Evolutionary conservation across 2,888 invertebrate genomes (phyloP).

Genomic region (Ellobium chinense): DNA sequence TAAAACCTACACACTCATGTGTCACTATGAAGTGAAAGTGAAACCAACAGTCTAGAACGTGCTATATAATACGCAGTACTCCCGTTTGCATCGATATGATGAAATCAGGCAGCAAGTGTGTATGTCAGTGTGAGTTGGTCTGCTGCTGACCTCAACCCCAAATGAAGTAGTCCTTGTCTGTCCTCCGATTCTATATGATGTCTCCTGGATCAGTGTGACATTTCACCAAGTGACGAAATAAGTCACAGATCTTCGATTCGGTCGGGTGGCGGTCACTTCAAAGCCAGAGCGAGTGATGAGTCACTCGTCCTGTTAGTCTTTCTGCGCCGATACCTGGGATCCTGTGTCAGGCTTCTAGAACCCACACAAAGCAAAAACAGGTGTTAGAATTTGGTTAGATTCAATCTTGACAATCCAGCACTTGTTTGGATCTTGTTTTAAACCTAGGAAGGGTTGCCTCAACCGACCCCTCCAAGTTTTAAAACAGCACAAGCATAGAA

Average conservation of each 20-base stretch:
- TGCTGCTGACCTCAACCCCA: neutral
- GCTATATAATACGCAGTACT: slow-evolving; percentile 16
- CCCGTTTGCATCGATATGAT: slow-evolving; percentile 21
- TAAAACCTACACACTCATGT: neutral
- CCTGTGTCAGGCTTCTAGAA: neutral
- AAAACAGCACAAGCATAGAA: slow-evolving; percentile 46
- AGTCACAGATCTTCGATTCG: neutral
- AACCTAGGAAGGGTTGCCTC: slow-evolving; percentile 43
- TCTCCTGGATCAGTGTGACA: neutral
- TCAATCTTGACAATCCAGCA: slow-evolving; percentile 44
- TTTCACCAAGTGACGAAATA: slow-evolving; percentile 11
- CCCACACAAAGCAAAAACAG: neutral
- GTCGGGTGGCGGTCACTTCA: slow-evolving; percentile 30
- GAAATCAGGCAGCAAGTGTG: slow-evolving; percentile 22
- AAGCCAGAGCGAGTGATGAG: slow-evolving; percentile 11
- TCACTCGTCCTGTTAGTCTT: slow-evolving; percentile 12
- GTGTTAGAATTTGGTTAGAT: slow-evolving; percentile 31
- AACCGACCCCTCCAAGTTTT: slow-evolving; percentile 41
- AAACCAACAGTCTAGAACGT: neutral
- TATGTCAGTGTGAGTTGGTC: neutral
- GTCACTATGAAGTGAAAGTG: neutral
- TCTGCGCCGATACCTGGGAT: neutral
- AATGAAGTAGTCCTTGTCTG: neutral
- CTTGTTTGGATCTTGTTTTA: slow-evolving; percentile 43
- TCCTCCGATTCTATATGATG: neutral